A percentile compares a stretch with the other conserved stretches of the same genome.
Conservation (phyloP, 2,113 vertebrate genomes). For the Seriola dumerili region DNA sequence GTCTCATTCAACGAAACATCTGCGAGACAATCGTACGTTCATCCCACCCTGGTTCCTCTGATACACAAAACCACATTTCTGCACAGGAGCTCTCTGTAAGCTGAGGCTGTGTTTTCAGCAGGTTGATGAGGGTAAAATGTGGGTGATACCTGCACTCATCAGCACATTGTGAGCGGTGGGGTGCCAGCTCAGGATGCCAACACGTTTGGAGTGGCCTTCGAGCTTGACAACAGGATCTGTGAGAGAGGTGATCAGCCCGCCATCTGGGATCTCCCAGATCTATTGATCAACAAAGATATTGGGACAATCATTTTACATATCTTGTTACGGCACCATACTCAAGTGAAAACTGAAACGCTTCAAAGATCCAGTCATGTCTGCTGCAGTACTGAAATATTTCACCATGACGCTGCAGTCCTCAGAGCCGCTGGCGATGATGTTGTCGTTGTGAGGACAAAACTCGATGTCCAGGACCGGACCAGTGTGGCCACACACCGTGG, state of each 20-base stretch:
- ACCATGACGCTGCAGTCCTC: conserved; percentile 94
- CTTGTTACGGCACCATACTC: neutral
- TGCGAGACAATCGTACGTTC: neutral
- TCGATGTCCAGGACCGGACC: conserved; percentile 92
- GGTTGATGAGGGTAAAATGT: neutral
- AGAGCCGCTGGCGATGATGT: conserved; percentile 92
- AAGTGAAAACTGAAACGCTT: neutral
- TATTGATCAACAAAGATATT: conserved; percentile 47
- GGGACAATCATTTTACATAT: neutral
- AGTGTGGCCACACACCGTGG: conserved; percentile 91
- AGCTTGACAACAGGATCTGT: conserved; percentile 90
- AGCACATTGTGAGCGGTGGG: conserved; percentile 93
- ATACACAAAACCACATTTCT: neutral
- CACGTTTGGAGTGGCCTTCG: conserved; percentile 92
- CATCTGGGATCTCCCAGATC: conserved; percentile 94
- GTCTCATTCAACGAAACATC: conserved; percentile 8
- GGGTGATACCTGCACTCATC: conserved; percentile 88
- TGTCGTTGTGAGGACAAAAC: conserved; percentile 94
- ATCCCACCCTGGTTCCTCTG: conserved; percentile 7
- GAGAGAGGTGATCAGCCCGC: conserved; percentile 84
- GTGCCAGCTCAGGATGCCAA: conserved; percentile 92
- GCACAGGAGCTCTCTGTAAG: neutral
- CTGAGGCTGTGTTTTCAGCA: neutral
- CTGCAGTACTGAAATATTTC: neutral
- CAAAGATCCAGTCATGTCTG: neutral